Conservation (phyloP, 2,888 invertebrate species). For the Zaprionus bogoriensis region DNA sequence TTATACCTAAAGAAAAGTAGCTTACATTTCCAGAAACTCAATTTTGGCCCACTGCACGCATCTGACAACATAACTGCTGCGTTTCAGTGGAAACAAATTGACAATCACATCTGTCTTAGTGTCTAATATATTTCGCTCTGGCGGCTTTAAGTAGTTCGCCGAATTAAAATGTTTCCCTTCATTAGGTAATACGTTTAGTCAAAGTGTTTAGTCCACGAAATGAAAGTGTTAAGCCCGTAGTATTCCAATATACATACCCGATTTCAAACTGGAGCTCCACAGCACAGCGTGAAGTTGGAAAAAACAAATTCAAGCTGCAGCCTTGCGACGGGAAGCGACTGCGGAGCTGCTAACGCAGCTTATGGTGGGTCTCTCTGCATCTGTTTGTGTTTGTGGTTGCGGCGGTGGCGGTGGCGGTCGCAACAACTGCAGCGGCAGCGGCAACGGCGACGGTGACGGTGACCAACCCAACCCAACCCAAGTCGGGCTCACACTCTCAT, state of each 20-base stretch:
- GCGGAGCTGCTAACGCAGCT: slow-evolving; percentile 36
- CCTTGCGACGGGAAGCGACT: slow-evolving; percentile 24
- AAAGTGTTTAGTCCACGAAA: slow-evolving; percentile 18
- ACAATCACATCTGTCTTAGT: slow-evolving; percentile 21
- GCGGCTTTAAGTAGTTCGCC: slow-evolving; percentile 10
- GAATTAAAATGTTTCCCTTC: slow-evolving; percentile 20
- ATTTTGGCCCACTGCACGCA: slow-evolving; percentile 9
- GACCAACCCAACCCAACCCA: slow-evolving; percentile 17
- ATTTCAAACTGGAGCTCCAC: slow-evolving; percentile 35
- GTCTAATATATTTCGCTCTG: slow-evolving; percentile 19
- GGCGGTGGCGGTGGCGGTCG: background rate
- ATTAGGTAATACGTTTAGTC: slow-evolving; percentile 6
- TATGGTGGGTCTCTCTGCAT: slow-evolving; percentile 28
- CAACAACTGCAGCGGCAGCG: too few species aligned
- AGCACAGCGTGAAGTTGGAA: slow-evolving; percentile 24
- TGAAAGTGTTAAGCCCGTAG: slow-evolving; percentile 46
- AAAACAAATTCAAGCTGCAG: slow-evolving; percentile 44
- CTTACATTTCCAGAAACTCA: background rate
- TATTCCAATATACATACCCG: slow-evolving; percentile 14
- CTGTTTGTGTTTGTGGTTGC: slow-evolving; percentile 10
- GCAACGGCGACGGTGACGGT: background rate
- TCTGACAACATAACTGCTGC: too few species aligned
- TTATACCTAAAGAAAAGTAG: background rate
- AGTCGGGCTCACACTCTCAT: background rate
- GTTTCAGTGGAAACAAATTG: slow-evolving; percentile 18